These are phyloP conservation scores for Physella acuta DNA, from an alignment of 1,140 invertebrate species.

Conservation along the genomic window DNA sequence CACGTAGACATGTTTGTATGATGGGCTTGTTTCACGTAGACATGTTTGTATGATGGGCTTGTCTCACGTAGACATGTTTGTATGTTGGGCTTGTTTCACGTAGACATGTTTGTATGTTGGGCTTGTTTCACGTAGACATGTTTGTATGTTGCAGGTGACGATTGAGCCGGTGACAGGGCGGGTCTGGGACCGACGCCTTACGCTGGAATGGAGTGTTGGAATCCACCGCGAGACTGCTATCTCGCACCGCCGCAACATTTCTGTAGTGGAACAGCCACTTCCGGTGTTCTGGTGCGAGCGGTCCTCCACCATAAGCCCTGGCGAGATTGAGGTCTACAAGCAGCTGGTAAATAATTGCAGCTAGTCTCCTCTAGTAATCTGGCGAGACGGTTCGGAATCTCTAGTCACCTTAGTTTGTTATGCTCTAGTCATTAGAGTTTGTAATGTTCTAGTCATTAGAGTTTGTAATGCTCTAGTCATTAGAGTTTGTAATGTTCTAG, in stretches of 20 bases:
- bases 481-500: too few relatives aligned
- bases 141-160: constrained; percentile 20
- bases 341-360: constrained; percentile 10
- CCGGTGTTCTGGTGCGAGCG: constrained; percentile 19
- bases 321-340: constrained; percentile 8
- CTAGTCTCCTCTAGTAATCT: neutral
- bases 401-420: too few relatives aligned
- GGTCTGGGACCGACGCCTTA: constrained; percentile 26
- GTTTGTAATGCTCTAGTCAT: too few relatives aligned
- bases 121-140: neutral
- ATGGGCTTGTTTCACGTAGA: neutral
- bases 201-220: constrained; percentile 28
- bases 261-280: neutral
- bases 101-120: neutral
- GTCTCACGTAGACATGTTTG: too few relatives aligned
- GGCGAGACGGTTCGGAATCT: too few relatives aligned
- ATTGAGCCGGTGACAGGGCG: constrained; percentile 29
- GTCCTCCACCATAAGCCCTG: neutral
- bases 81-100: neutral
- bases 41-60: neutral
- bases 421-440: too few relatives aligned
- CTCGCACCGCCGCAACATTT: neutral
- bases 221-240: neutral
- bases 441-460: too few relatives aligned
- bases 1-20: neutral